Conservation (phyloP, 2,888 invertebrate genomes). For the Trichopoda pennipes region DNA sequence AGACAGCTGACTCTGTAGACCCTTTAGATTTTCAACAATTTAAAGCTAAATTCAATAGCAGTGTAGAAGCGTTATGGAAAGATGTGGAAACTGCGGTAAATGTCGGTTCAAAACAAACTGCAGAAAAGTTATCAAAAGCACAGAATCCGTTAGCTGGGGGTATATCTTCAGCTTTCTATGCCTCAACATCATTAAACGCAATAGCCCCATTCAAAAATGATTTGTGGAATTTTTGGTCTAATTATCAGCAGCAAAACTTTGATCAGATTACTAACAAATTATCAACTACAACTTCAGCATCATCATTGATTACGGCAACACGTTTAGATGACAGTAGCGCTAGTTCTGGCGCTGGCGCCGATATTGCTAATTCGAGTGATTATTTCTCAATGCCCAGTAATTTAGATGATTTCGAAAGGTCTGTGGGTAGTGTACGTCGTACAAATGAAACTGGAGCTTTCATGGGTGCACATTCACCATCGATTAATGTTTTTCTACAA, state of each 20-base stretch:
- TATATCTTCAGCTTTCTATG: constrained; percentile 60
- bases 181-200: constrained; percentile 58
- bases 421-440: constrained; percentile 65
- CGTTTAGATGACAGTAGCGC: constrained; percentile 68
- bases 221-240: constrained; percentile 76
- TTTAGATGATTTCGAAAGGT: constrained; percentile 71
- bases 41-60: constrained; percentile 85
- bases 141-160: constrained; percentile 27
- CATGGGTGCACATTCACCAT: constrained; percentile 68
- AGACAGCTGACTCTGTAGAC: constrained; percentile 70
- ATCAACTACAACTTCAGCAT: constrained; percentile 48
- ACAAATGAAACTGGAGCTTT: constrained; percentile 59
- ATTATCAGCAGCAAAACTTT: constrained; percentile 74
- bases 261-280: constrained; percentile 67
- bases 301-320: constrained; percentile 54
- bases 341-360: constrained; percentile 57
- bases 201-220: constrained; percentile 72
- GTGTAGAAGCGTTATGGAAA: constrained; percentile 86
- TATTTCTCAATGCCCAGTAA: constrained; percentile 74
- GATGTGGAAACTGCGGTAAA: constrained; percentile 76
- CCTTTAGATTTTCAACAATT: constrained; percentile 75
- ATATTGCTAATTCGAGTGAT: constrained; percentile 70
- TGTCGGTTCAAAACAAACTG: constrained; percentile 6
- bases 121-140: constrained; percentile 24
- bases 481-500: constrained; percentile 81